Evolutionary conservation across 2,113 vertebrate species (phyloP), one percentile per base, ranked within the genome.

Genomic region (Talpa occidentalis): DNA sequence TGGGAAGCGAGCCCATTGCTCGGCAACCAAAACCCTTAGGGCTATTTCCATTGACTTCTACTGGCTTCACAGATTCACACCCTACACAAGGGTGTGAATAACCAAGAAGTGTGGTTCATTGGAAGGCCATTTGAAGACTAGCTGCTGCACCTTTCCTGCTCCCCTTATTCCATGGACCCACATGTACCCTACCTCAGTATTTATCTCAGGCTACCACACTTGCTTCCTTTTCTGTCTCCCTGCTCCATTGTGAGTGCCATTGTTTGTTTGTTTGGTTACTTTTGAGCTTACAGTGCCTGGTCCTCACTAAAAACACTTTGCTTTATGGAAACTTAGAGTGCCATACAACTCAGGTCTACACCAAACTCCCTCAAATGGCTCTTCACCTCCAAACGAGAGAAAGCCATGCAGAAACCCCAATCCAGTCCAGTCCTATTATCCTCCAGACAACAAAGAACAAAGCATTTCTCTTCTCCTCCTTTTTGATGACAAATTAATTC

Each of bases 401-500:
- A 8, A 2, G 32, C 4, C 17, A 26, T 24, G 62, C 73, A 19
- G 7, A 72, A 86, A 44, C 44, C 69, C 56, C 22, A 47, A 77
- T 24, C 12, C 37, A 12, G 10, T 26, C 56, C 78, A 59, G 67
- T 28, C 73, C 59, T 49, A 4, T 78, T 69, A 69, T 44, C 26
- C 44, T 66, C 2, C 35, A 69, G 70, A 70, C 8, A 67, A 56
- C 42, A 59, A 1, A 32, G 40, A 91, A 77, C 44, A 44, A 87
- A 83, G 59, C 44, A 35, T 62, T 69, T 82, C 66, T 86, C 42
- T 69, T 77, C 54, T 60, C 42, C 17, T 37, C 49, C 35, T 86
- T 35, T 84, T 62, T 24, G 44, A 88, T 0, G 11, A 44, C 10
- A 59, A 94, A 56, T 94, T 81, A 89, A 82, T 91, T 94, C 15